phyloP scores from a whole-genome alignment of 2,888 invertebrate genomes.

The Diadegma fenestrale region DNA sequence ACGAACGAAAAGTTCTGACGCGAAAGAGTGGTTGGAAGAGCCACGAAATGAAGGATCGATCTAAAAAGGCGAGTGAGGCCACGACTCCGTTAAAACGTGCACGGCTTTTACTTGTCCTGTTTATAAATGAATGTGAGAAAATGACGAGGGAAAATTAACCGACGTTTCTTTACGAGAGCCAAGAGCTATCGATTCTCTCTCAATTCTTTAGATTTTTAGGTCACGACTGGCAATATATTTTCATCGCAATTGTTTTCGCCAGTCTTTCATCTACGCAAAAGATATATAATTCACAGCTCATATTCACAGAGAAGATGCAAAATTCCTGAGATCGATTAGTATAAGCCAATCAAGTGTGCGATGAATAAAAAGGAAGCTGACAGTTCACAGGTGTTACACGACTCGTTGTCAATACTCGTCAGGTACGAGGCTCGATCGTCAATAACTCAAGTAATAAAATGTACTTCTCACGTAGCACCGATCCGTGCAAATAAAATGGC shows the following conservation, averaged over 20 bases:
- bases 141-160: conserved; percentile 34
- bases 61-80: conserved; percentile 2
- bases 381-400: conserved; percentile 17
- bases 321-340: background rate
- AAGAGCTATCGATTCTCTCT: background rate
- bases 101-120: background rate
- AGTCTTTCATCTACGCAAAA: background rate
- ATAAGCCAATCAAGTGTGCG: background rate
- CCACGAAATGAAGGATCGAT: conserved; percentile 5
- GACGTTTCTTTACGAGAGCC: conserved; percentile 51
- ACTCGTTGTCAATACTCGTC: conserved; percentile 43
- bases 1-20: conserved; percentile 3
- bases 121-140: conserved; percentile 31
- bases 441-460: conserved; percentile 56
- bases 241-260: background rate
- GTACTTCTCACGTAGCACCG: conserved; percentile 30
- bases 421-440: conserved; percentile 27
- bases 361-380: background rate
- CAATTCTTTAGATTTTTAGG: background rate
- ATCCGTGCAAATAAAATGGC: conserved; percentile 26
- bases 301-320: background rate
- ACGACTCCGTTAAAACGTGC: conserved; percentile 10
- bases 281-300: background rate
- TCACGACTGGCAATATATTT: background rate
- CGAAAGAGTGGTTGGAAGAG: conserved; percentile 11